Conservation (phyloP, 2,797 vertebrate species). For the Gorsachius magnificus region DNA sequence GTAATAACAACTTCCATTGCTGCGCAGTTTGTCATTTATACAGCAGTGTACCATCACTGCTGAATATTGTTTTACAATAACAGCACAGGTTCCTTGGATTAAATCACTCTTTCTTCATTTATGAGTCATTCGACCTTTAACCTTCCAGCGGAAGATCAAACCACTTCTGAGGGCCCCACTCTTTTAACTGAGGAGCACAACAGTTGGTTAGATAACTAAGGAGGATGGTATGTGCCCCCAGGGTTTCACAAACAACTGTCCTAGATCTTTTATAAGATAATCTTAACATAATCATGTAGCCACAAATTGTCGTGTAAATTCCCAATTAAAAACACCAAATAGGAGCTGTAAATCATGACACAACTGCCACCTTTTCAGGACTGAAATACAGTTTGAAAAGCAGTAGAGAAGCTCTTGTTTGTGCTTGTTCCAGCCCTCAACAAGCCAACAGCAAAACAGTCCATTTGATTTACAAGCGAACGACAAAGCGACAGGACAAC, state of each 20-base stretch:
- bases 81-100: conserved; percentile 82
- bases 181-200: conserved; percentile 75
- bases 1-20: conserved; percentile 78
- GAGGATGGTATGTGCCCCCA: conserved; percentile 76
- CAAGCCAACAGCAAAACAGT: neutral
- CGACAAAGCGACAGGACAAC: neutral
- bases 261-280: conserved; percentile 70
- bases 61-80: conserved; percentile 83
- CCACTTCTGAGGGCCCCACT: conserved; percentile 81
- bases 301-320: conserved; percentile 76
- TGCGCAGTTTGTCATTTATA: conserved; percentile 80
- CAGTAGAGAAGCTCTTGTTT: neutral
- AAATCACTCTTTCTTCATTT: conserved; percentile 85
- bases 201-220: conserved; percentile 78
- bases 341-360: conserved; percentile 62
- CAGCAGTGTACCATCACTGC: conserved; percentile 76
- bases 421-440: neutral
- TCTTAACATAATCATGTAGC: conserved; percentile 78
- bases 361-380: conserved; percentile 38
- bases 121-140: conserved; percentile 82
- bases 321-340: conserved; percentile 70
- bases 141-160: conserved; percentile 85
- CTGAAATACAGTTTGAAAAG: conserved; percentile 2
- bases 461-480: neutral
- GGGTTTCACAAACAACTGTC: conserved; percentile 72